phyloP scores from a whole-genome alignment of 1,140 invertebrate species.

The Drosophila carrolli region DNA sequence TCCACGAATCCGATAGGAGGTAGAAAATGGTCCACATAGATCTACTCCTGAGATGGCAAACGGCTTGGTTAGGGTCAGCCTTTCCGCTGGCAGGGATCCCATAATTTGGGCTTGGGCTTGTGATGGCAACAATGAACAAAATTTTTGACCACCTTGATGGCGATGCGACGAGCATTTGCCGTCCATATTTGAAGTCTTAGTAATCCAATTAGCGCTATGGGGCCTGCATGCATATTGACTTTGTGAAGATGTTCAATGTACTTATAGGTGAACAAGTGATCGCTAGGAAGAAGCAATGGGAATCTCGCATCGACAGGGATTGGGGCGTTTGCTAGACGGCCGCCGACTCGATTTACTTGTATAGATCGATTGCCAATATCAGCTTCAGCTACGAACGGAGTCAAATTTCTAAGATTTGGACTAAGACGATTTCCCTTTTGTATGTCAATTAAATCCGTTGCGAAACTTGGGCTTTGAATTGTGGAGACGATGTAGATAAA shows the following conservation, averaged over 20 bases:
- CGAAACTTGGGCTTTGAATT: not conserved
- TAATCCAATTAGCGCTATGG: too few species aligned
- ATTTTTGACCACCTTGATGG: not conserved
- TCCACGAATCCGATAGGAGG: constrained; percentile 1
- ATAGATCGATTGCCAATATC: not conserved
- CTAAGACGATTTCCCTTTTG: not conserved
- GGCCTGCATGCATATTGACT: not conserved
- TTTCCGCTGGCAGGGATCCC: too few species aligned
- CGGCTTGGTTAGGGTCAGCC: too few species aligned
- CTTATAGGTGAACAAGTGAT: constrained; percentile 1
- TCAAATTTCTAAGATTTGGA: not conserved
- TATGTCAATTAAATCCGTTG: not conserved
- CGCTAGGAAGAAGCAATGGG: constrained; percentile 1
- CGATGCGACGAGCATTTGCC: not conserved
- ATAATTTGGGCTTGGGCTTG: not conserved
- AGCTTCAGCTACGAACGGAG: not conserved
- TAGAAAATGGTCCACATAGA: not conserved
- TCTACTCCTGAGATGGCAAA: too few species aligned
- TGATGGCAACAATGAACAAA: not conserved
- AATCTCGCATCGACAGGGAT: not conserved
- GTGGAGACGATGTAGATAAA: constrained; percentile 1
- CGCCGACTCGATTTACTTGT: not conserved
- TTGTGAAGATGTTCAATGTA: not conserved
- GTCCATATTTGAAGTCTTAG: too few species aligned
- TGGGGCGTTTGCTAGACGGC: not conserved